Evolutionary conservation across 1,140 invertebrate species (phyloP), one percentile per base, ranked within the genome.

Genomic region (Saxidomus purpurata): DNA sequence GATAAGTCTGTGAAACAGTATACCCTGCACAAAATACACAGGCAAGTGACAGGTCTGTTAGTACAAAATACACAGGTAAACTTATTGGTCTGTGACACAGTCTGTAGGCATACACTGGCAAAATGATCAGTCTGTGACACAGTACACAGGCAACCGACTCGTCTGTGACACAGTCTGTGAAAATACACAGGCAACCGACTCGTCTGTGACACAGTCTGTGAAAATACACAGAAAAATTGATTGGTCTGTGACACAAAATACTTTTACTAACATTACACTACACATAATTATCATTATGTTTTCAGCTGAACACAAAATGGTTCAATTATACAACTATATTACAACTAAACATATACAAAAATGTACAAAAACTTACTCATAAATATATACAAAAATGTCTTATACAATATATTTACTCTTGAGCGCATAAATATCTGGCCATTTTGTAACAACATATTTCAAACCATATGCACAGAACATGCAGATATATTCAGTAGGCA

Each of bases 231-330:
- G 4, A 19, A 9, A 22, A n/a, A n/a, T 9, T 28, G n/a, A 28
- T 36, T 31, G 31, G 61, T 67, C 61, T 55, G 52, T 55, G 52
- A 55, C 8, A 67, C 31, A 67, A 31, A 67, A 28, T 28, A 6
- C 61, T 67, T 8, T 31, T 8, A 67, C 15, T 43, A n/a, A 43
- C 43, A 43, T 31, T 49, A 77, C 22, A 2, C 19, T 43, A 74
- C 38, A 43, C 8, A 43, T 74, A 74, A 40, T 74, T 74, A 40
- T 47, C 43, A 77, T 77, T 49, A 49, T 15, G 25, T 77, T 40
- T 77, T 28, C 11, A 77, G 74, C 67, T 77, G 74, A 77, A 77
- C 74, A 77, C 74, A 77, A 77, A 77, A 49, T 77, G 74, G 74
- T 77, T 77, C 74, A 40, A 77, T 9, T 77, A 49, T 47, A 77